Evolutionary conservation across 1,140 invertebrate genomes (phyloP), one percentile per base, ranked within the genome.

Genomic region (Vollenhovia emeryi): DNA sequence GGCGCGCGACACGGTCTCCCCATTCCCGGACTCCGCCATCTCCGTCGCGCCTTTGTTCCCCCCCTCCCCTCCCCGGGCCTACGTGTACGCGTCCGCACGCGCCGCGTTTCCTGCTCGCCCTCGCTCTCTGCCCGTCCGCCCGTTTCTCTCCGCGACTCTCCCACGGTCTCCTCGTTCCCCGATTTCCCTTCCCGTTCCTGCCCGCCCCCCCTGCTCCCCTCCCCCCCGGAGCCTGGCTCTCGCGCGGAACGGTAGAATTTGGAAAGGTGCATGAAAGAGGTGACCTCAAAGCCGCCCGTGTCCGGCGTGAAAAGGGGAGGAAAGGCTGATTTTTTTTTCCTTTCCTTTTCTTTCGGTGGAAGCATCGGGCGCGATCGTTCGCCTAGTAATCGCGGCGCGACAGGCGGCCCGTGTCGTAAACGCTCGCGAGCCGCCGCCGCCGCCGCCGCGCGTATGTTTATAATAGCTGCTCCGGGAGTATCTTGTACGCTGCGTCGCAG

Each of bases 11-110:
- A n/a, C n/a, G n/a, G n/a, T n/a, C n/a, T n/a, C n/a, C n/a, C n/a
- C n/a, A n/a, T n/a, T 21, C 7, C 7, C 33, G 8, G 13, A 8
- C n/a, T 57, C 40, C 74, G 30, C 78, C 64, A 24, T 60, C 79
- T 64, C 73, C 59, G n/a, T 73, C 79, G 64, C 13, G 52, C 55
- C 80, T 84, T 84, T 84, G 68, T 84, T 71, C 62, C 36, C 21
- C n/a, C 21, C n/a, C n/a, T n/a, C n/a, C n/a, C n/a, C n/a, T n/a
- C n/a, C n/a, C 9, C 3, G 45, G 40, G 36, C 0, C 62, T 36
- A 21, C n/a, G 33, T 36, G n/a, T 36, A 7, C 36, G 18, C n/a
- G n/a, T 45, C 36, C 33, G 13, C 62, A 24, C 36, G 36, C 36
- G 11, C 13, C 36, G 62, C 36, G 36, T 45, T 66, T 66, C 62